Conservation (phyloP, 2,113 vertebrate species). For the Cromileptes altivelis region DNA sequence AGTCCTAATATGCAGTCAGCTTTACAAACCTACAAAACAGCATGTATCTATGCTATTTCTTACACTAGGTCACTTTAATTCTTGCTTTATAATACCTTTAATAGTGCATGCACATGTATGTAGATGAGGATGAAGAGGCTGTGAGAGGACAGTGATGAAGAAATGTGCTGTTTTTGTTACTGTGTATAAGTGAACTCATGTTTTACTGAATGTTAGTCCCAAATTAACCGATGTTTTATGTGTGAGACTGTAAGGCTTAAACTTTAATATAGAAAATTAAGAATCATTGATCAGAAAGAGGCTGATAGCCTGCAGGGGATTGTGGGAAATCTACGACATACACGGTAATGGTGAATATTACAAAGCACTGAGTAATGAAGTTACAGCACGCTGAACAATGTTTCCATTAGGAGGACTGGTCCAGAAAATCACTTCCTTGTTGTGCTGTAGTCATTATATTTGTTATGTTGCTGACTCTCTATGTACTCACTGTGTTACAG, state of each 20-base stretch:
- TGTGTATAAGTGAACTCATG: neutral
- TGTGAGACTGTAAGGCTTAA: neutral
- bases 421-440: constrained; percentile 21
- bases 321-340: neutral
- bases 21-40: neutral
- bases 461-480: neutral
- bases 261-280: neutral
- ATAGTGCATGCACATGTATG: neutral
- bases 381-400: neutral
- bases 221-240: neutral
- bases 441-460: neutral
- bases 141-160: neutral
- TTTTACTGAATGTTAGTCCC: neutral
- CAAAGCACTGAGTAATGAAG: neutral
- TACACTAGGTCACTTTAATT: neutral
- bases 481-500: neutral
- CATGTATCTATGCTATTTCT: neutral
- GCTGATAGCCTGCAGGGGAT: neutral
- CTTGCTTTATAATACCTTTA: neutral
- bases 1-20: neutral
- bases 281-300: neutral
- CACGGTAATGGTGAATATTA: neutral
- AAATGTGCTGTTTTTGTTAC: neutral
- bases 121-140: neutral
- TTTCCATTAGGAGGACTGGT: neutral